Evolutionary conservation across 2,888 invertebrate species (phyloP), one percentile per base, ranked within the genome.

Genomic region (Harpalus rufipes): DNA sequence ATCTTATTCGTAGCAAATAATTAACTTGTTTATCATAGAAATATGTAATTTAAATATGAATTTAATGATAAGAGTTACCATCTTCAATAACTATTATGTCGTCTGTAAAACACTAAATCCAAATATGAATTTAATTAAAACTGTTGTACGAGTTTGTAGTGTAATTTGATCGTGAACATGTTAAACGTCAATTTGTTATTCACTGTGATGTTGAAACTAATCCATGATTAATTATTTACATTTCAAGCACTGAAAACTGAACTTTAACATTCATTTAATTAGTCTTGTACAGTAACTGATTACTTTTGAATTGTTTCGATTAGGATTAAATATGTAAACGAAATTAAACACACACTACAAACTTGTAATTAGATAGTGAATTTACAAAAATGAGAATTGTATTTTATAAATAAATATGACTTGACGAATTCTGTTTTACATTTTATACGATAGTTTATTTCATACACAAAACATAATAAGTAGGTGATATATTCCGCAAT

Each of bases 191-290:
- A 41, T 68, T 16, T 32, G 39, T 39, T 68, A 39, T 68, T 39
- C 68, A 32, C 39, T 12, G 32, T 68, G 68, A 68, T 32, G 68
- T 14, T 68, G 68, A 14, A 68, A 68, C n/a, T 68, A 32, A 68
- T 32, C 32, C n/a, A 6, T 25, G 32, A 68, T 68, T 68, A 68
- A 25, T 68, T 39, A 68, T 32, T 39, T 32, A 14, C 25, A 39
- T 63, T 63, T 21, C 18, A 68, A 68, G 16, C 68, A 41, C 63
- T 68, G 39, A 41, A 68, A 68, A 68, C 14, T 39, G 68, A 68
- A 41, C 68, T 68, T 68, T 39, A 68, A 68, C 32, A 68, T 41
- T 39, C 32, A 68, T 41, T 68, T 68, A 41, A 68, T 68, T 41
- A 68, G 41, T 21, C 10, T 12, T 10, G 25, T 10, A 63, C 25